Evolutionary conservation across 2,888 invertebrate species (phyloP).

Genomic region (Lypha dubia): DNA sequence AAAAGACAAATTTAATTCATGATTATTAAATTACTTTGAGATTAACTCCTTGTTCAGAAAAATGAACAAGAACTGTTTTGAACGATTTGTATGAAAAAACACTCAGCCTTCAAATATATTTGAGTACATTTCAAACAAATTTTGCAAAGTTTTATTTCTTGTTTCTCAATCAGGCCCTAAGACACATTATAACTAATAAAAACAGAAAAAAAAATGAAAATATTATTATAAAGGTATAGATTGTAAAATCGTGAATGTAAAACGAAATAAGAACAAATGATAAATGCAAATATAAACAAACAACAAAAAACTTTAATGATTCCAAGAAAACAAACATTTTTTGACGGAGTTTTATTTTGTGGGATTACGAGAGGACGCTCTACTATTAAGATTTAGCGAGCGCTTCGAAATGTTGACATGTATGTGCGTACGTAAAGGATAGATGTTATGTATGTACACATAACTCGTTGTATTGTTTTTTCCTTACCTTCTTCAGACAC

Average conservation of each 20-base stretch:
- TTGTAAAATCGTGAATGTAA: slow-evolving; percentile 64
- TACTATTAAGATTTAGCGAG: too few relatives aligned
- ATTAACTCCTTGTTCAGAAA: slow-evolving; percentile 35
- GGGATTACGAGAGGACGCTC: too few relatives aligned
- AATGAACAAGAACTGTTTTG: slow-evolving; percentile 12
- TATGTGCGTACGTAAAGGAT: too few relatives aligned
- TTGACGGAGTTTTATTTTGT: slow-evolving; percentile 32
- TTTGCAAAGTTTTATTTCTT: slow-evolving; percentile 11
- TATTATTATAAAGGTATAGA: slow-evolving; percentile 59
- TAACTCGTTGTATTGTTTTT: too few relatives aligned
- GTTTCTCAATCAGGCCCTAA: slow-evolving; percentile 4
- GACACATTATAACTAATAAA: slow-evolving; percentile 59
- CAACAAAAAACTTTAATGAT: slow-evolving; percentile 67
- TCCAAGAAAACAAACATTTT: slow-evolving; percentile 56
- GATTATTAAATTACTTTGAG: slow-evolving; percentile 71
- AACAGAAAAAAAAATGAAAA: slow-evolving; percentile 15
- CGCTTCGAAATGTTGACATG: too few relatives aligned
- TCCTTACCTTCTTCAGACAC: too few relatives aligned
- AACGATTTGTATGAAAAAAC: slow-evolving; percentile 10
- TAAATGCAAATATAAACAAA: slow-evolving; percentile 69
- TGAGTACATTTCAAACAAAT: slow-evolving; percentile 4
- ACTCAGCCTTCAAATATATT: background rate
- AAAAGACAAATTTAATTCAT: slow-evolving; percentile 60
- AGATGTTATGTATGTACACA: too few relatives aligned
- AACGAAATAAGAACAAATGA: slow-evolving; percentile 60